phyloP scores from a whole-genome alignment of 2,797 vertebrate genomes.

The Otus scops region DNA sequence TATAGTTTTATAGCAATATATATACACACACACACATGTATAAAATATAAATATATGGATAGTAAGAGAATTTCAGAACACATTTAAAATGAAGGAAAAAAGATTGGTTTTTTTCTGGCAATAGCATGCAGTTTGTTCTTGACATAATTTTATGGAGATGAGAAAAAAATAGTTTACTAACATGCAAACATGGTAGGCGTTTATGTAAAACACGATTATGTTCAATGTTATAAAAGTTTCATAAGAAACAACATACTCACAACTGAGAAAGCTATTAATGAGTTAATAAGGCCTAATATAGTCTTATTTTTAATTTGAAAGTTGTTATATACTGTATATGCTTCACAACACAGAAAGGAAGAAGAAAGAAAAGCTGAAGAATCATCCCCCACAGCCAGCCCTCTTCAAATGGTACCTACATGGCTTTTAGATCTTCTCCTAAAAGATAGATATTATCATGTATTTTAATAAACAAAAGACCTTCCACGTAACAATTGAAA shows the following conservation, averaged over 20 bases:
- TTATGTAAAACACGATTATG: background rate
- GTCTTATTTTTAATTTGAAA: background rate
- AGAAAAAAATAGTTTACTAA: background rate
- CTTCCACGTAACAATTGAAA: background rate
- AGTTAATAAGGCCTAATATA: background rate
- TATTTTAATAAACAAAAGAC: background rate
- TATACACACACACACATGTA: rapidly evolving
- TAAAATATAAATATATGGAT: background rate
- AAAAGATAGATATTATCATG: background rate
- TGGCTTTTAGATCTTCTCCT: background rate
- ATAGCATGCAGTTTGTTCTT: background rate
- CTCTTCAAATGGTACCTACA: background rate
- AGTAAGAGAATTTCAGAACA: background rate
- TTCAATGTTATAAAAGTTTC: background rate
- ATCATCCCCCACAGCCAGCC: background rate
- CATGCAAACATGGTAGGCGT: background rate
- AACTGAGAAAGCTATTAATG: background rate
- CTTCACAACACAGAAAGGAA: background rate
- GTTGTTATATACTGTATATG: background rate
- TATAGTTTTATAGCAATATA: background rate
- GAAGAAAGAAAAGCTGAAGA: background rate
- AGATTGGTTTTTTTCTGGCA: background rate
- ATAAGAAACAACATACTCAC: background rate
- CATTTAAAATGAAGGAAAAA: background rate
- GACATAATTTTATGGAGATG: background rate